phyloP scores from a whole-genome alignment of 2,113 vertebrate genomes.

The Oncorhynchus nerka region DNA sequence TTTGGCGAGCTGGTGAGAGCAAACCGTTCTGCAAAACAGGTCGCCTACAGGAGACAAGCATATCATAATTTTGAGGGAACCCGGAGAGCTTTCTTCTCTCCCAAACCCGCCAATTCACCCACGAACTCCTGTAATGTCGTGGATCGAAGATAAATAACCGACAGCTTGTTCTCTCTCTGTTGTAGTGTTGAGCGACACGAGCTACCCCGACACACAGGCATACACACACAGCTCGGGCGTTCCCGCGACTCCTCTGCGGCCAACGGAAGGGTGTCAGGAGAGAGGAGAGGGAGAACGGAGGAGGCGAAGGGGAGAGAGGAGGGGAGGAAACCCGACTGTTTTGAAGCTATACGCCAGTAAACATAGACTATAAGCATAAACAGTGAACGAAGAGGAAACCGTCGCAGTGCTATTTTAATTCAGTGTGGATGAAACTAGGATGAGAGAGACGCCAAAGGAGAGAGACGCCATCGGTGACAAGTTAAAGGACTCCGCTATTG shows the following conservation, averaged over 20 bases:
- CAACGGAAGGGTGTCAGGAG: slow-evolving; percentile 43
- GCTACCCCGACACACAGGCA: slow-evolving; percentile 39
- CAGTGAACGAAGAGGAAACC: too few species aligned
- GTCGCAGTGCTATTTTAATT: too few species aligned
- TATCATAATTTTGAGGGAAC: too few species aligned
- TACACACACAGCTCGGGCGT: slow-evolving; percentile 20
- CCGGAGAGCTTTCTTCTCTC: neutral
- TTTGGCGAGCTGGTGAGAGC: neutral
- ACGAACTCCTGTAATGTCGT: neutral
- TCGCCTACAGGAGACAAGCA: too few species aligned
- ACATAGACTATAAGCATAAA: too few species aligned
- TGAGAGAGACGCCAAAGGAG: neutral
- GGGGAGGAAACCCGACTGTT: too few species aligned
- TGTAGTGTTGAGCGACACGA: slow-evolving; percentile 31
- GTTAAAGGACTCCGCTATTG: slow-evolving; percentile 49
- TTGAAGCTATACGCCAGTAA: too few species aligned
- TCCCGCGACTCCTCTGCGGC: slow-evolving; percentile 24
- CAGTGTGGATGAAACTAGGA: too few species aligned
- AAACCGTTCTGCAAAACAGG: neutral
- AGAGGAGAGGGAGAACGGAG: slow-evolving; percentile 3
- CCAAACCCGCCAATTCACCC: neutral
- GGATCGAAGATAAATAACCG: neutral
- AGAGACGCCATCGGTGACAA: slow-evolving; percentile 50
- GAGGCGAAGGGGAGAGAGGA: too few species aligned
- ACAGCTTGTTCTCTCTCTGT: neutral